Percentiles rank a stretch among this genome's conserved stretches.
These are phyloP conservation scores for Germaria angustata DNA, from an alignment of 2,888 invertebrate species.

Conservation along the genomic window DNA sequence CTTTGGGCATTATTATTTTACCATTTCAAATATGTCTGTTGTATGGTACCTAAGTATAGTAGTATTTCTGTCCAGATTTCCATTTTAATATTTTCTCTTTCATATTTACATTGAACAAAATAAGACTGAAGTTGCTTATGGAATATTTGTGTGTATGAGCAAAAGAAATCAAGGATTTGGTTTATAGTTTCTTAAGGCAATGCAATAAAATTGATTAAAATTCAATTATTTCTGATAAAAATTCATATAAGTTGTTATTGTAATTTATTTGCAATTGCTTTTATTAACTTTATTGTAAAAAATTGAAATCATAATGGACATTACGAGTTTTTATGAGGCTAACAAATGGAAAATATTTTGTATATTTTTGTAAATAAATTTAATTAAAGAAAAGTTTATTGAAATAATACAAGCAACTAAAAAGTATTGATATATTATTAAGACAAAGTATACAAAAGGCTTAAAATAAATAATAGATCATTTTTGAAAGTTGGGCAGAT, in stretches of 20 bases:
- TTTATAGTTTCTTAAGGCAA: conserved; percentile 46
- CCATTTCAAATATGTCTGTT: no score
- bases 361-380: neutral
- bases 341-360: neutral
- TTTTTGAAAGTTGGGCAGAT: no score
- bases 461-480: no score
- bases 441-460: no score
- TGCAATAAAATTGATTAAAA: conserved; percentile 59
- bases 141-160: neutral
- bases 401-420: no score
- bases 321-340: neutral
- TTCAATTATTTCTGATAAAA: conserved; percentile 59
- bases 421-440: no score
- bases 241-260: neutral
- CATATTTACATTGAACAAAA: neutral
- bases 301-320: neutral
- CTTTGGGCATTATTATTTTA: neutral
- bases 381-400: neutral
- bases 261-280: neutral
- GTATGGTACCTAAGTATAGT: no score
- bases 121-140: neutral
- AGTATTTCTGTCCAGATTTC: neutral
- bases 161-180: conserved; percentile 37
- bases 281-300: neutral
- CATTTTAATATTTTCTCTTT: neutral